Evolutionary conservation across 2,888 invertebrate genomes (phyloP), one percentile per base, ranked within the genome.

Genomic region (Melanophora roralis): DNA sequence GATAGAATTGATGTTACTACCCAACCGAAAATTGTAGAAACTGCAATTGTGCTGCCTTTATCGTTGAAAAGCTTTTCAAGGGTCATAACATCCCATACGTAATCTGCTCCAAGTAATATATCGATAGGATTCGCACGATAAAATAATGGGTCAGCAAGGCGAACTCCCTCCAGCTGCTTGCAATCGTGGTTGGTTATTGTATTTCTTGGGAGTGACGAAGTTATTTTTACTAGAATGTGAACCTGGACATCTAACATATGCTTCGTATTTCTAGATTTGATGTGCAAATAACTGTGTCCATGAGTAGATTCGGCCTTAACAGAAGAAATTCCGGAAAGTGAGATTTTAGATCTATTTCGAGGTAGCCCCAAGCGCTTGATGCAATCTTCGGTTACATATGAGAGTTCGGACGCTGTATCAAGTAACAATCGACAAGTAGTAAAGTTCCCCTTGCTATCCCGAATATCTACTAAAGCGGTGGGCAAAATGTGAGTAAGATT

Each of bases 301-400:
- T 16, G 45, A 7, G 69, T 51, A 2, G 40, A 23, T 11, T 62
- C 60, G 1, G 60, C 53, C 19, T 53, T 51, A 1, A 71, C 51
- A n/a, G 71, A 71, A 11, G 60, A 62, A 34, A 71, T 71, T 14
- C 60, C 53, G 12, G 38, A 12, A 5, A 65, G 14, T 5, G 16
- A 1, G 11, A 57, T 47, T 11, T 27, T 55, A 1, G 57, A 73
- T 0, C 5, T 1, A 34, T 16, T 21, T 9, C 73, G 57, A 7
- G 16, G 16, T n/a, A 62, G 11, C 0, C 49, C 62, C 34, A 71
- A 53, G 11, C 62, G 32, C 53, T 53, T 43, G 0, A 53, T 34
- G 11, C 49, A 71, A 14, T 43, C 12, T 27, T 71, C 60, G 0
- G 60, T 49, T 9, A 71, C 60, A 12, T 60, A 71, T 4, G 59